These are phyloP conservation scores for Perccottus glenii DNA, from an alignment of 2,113 vertebrate genomes.

Conservation along the genomic window DNA sequence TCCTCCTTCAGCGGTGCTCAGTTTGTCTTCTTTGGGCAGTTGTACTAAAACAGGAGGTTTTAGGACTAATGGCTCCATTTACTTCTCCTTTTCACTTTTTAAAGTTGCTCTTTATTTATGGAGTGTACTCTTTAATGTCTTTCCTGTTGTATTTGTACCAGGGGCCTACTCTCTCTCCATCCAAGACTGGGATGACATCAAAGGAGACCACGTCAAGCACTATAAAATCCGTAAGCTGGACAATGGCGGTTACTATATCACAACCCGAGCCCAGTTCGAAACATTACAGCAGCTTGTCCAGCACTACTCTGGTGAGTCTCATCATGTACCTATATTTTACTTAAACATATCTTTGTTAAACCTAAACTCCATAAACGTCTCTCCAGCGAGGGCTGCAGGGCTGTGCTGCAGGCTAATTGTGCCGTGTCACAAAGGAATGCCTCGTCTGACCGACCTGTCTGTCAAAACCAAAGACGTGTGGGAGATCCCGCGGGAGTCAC, in stretches of 20 bases:
- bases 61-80: too few species aligned
- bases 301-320: slow-evolving; percentile 92
- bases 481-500: slow-evolving; percentile 99
- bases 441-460: slow-evolving; percentile 97
- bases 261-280: slow-evolving; percentile 98
- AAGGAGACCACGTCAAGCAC: slow-evolving; percentile 98
- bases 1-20: too few species aligned
- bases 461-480: slow-evolving; percentile 99
- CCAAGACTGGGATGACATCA: slow-evolving; percentile 98
- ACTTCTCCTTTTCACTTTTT: neutral
- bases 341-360: neutral
- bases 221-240: slow-evolving; percentile 99
- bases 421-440: slow-evolving; percentile 99
- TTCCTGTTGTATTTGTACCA: slow-evolving; percentile 57
- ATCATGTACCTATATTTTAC: too few species aligned
- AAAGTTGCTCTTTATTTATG: neutral
- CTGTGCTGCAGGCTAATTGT: slow-evolving; percentile 98
- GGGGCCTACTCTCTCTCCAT: slow-evolving; percentile 98
- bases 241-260: slow-evolving; percentile 98
- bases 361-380: neutral
- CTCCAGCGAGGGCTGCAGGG: slow-evolving; percentile 94
- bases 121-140: neutral
- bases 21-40: too few species aligned
- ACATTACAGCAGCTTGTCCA: slow-evolving; percentile 97
- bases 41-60: too few species aligned